These are phyloP conservation scores for Dyspetes luteomarginatus DNA, from an alignment of 2,888 invertebrate genomes.

Conservation along the genomic window DNA sequence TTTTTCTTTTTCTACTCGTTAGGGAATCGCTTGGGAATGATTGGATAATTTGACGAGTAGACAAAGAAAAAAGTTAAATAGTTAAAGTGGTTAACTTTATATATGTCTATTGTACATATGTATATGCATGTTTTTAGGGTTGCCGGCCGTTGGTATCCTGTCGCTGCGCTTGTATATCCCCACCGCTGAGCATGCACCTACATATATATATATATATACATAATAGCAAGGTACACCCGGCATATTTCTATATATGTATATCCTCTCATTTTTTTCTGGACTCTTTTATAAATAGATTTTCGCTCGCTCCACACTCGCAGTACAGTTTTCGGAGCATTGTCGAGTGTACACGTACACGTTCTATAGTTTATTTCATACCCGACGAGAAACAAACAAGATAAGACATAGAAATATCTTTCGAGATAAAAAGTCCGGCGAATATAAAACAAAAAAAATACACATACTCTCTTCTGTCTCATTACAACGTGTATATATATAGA, in stretches of 20 bases:
- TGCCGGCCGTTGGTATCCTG: not conserved
- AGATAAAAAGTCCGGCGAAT: not conserved
- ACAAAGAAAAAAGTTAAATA: no score
- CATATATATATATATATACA: not conserved
- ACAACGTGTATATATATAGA: no score
- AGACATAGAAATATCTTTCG: constrained; percentile 1
- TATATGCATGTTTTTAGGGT: not conserved
- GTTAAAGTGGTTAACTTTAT: no score
- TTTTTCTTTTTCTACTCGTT: no score
- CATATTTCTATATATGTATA: not conserved
- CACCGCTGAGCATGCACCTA: not conserved
- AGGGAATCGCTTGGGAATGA: no score
- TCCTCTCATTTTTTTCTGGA: constrained; percentile 8
- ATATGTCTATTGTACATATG: not conserved
- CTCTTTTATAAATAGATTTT: constrained; percentile 54
- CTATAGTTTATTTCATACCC: not conserved
- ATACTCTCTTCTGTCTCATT: no score
- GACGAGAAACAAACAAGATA: not conserved
- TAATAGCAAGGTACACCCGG: no score
- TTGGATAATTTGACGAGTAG: no score
- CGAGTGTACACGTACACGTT: not conserved
- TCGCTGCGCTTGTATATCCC: not conserved
- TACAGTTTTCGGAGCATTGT: not conserved
- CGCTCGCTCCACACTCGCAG: not conserved
- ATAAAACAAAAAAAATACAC: not conserved